Base-by-base conservation (phyloP, 2,113 vertebrate genomes). In the Albula glossodonta region DNA sequence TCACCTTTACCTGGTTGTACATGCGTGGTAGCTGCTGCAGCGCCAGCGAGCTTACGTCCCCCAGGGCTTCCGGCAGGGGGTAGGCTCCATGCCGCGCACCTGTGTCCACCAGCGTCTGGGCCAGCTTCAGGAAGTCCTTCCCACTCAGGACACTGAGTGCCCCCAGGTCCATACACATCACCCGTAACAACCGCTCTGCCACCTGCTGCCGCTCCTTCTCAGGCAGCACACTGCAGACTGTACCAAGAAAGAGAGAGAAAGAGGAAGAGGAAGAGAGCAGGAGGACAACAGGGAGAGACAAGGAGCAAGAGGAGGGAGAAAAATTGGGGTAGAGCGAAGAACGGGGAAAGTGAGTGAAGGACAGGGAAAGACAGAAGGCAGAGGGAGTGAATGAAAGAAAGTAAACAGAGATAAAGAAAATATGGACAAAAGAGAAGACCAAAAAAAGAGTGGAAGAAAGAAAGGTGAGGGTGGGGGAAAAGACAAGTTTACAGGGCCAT, bases 1-100 rank as follows among this genome's bases (percentile, higher is more conserved):
- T 99, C 84, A 99, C 98, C 91, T 99, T 99, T 88, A 99, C 97
- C 91, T 99, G 98, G 96, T 99, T 99, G 95, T 99, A 99, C 97
- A 99, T 99, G 88, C 98, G 97, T 0, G 98, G 97, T 90, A 99
- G 93, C 91, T 99, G 98, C 88, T 98, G 97, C 88, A 99, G 94
- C 0, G 98, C 98, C 92, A 99, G 94, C 0, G 97, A 96, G 93
- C 97, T 98, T 95, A 99, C 97, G 90, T 98, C 98, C 84, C 98
- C 98, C 4, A 99, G 95, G 86, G 97, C 96, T 15, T 99, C 98
- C 0, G 97, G 97, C 90, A 97, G 97, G 0, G 98, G 98, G 93
- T 98, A 99, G 90, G 98, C 97, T 0, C 98, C 98, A 0, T 99
- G 98, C 87, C 98, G 97, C 84, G 98, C 97, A 0, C 98, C 98